phyloP scores from a whole-genome alignment of 2,888 invertebrate genomes.

The Onthophagus sagittarius region DNA sequence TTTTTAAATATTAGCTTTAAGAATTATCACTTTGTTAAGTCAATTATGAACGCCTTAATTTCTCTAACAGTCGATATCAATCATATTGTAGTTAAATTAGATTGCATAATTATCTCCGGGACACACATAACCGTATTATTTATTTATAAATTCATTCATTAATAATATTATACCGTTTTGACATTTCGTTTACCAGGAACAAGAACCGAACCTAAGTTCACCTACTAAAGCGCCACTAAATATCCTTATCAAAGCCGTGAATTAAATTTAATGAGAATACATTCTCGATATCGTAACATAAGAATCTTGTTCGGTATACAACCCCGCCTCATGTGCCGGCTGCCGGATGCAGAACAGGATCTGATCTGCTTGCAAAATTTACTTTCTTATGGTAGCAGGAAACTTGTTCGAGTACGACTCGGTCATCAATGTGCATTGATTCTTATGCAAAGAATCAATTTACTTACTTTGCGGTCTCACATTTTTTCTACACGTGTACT shows the following conservation, averaged over 20 bases:
- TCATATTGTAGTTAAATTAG: too few species aligned
- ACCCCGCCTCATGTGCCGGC: not conserved
- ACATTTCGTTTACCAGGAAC: not conserved
- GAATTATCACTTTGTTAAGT: too few species aligned
- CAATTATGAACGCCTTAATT: too few species aligned
- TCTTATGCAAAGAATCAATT: not conserved
- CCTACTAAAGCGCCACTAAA: not conserved
- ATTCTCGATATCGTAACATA: not conserved
- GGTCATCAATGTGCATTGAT: not conserved
- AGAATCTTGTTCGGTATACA: not conserved
- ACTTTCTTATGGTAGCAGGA: not conserved
- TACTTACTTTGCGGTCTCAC: not conserved
- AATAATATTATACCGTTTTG: not conserved
- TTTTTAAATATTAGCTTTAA: too few species aligned
- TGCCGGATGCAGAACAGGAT: not conserved
- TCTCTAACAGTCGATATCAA: too few species aligned
- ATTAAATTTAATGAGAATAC: not conserved
- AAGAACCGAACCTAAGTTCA: not conserved
- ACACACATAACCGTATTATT: not conserved
- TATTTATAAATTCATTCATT: not conserved
- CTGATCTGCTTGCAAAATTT: not conserved
- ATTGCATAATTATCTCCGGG: not conserved
- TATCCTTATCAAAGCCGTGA: not conserved
- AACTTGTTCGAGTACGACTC: not conserved
- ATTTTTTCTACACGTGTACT: not conserved